These are phyloP conservation scores for Notiomystis cincta DNA, from an alignment of 2,113 vertebrate species.

Conservation along the genomic window DNA sequence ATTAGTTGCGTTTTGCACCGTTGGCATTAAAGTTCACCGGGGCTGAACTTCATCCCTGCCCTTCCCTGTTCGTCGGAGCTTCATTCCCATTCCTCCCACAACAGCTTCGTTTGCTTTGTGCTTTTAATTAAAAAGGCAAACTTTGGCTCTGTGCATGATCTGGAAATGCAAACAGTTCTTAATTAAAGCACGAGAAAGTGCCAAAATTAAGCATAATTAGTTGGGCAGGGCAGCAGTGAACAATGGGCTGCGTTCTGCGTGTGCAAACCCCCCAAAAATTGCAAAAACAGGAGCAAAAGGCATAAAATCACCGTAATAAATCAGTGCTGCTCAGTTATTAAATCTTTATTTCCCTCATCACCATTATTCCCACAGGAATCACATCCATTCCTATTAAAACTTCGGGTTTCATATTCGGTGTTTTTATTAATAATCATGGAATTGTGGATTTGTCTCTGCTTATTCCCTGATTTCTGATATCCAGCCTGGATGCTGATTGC, in stretches of 20 bases:
- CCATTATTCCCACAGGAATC: background rate
- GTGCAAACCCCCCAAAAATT: background rate
- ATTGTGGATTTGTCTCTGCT: background rate
- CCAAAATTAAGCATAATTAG: slow-evolving; percentile 43
- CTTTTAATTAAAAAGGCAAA: slow-evolving; percentile 70
- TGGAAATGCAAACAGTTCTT: slow-evolving; percentile 56
- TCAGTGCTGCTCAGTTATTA: background rate
- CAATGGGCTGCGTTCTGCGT: background rate
- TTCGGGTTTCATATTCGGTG: background rate
- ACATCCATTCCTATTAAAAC: background rate
- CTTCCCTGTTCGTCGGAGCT: background rate
- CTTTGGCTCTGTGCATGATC: slow-evolving; percentile 25
- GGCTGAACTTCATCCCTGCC: background rate
- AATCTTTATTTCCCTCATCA: background rate
- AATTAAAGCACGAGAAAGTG: slow-evolving; percentile 52
- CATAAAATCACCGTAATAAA: background rate
- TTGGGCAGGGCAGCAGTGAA: background rate
- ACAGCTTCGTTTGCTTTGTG: slow-evolving; percentile 49
- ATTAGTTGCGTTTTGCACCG: background rate
- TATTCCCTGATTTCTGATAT: background rate
- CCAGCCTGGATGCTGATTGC: background rate
- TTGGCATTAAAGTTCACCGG: slow-evolving; percentile 18
- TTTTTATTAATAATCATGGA: background rate
- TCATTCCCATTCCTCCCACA: slow-evolving; percentile 40
- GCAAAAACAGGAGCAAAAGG: background rate